Conservation (phyloP, 2,113 vertebrate genomes). For the Myanophis thanlyinensis region DNA sequence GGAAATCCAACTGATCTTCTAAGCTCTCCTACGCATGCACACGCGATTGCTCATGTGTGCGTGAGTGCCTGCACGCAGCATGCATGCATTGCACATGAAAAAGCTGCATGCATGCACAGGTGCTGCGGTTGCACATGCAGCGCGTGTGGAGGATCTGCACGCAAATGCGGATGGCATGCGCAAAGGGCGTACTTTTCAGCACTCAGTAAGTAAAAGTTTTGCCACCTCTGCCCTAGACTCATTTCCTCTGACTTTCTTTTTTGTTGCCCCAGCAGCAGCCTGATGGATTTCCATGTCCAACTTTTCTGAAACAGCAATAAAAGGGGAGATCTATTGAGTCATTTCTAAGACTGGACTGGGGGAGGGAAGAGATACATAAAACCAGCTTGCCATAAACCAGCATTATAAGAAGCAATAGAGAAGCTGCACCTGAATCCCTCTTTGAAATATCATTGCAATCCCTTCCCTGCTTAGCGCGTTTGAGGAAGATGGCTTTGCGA, state of each 20-base stretch:
- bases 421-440: background rate
- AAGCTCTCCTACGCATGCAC: too few species aligned
- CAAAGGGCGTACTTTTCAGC: too few species aligned
- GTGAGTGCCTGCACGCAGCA: too few species aligned
- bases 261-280: constrained; percentile 30
- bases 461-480: background rate
- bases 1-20: too few species aligned
- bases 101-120: too few species aligned
- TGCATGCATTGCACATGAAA: too few species aligned
- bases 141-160: too few species aligned
- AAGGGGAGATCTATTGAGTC: constrained; percentile 47
- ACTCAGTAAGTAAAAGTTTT: too few species aligned
- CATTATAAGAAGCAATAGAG: background rate
- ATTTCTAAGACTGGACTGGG: constrained; percentile 35
- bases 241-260: constrained; percentile 5
- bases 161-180: too few species aligned
- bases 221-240: too few species aligned
- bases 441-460: background rate
- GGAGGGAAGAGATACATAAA: background rate
- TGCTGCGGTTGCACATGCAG: too few species aligned
- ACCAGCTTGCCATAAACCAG: background rate
- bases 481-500: background rate
- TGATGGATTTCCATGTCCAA: constrained; percentile 58
- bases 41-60: too few species aligned
- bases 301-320: constrained; percentile 24